A percentile compares a stretch with the other conserved stretches of the same genome.
Conservation (phyloP, 2,113 vertebrate genomes). For the Porphyrio hochstetteri region DNA sequence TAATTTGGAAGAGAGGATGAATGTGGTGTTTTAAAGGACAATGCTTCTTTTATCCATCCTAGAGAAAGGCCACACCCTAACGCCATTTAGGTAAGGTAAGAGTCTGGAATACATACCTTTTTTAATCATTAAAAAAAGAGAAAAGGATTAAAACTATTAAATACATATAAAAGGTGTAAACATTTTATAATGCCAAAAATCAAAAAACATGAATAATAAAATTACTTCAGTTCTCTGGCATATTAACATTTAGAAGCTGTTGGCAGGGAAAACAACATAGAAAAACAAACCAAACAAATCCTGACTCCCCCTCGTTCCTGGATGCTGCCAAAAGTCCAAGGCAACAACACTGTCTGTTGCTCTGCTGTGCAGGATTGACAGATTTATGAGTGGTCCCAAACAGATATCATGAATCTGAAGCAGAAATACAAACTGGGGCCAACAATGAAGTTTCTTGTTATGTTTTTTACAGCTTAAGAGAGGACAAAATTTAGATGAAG, state of each 20-base stretch:
- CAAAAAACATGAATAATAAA: constrained; percentile 19
- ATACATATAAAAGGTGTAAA: neutral
- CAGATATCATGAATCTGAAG: neutral
- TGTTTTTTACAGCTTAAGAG: neutral
- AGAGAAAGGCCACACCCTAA: neutral
- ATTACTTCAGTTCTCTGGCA: constrained; percentile 43
- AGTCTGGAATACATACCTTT: neutral
- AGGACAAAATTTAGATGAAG: neutral
- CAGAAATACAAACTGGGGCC: constrained; percentile 13
- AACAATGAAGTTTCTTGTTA: constrained; percentile 4
- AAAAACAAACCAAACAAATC: constrained; percentile 53
- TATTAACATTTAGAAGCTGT: constrained; percentile 42
- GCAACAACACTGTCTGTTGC: constrained; percentile 20
- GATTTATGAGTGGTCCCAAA: constrained; percentile 34
- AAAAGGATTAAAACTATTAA: neutral
- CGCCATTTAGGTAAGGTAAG: neutral
- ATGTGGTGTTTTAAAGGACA: neutral
- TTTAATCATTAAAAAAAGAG: neutral
- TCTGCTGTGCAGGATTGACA: neutral
- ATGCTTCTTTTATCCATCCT: neutral
- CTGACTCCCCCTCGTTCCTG: constrained; percentile 5
- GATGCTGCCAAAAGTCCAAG: constrained; percentile 56
- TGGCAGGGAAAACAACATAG: constrained; percentile 23
- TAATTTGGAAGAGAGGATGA: neutral
- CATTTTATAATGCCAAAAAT: constrained; percentile 8